Evolutionary conservation across 2,113 vertebrate genomes (phyloP), one percentile per base, ranked within the genome.

Genomic region (Heterotilapia buettikoferi): DNA sequence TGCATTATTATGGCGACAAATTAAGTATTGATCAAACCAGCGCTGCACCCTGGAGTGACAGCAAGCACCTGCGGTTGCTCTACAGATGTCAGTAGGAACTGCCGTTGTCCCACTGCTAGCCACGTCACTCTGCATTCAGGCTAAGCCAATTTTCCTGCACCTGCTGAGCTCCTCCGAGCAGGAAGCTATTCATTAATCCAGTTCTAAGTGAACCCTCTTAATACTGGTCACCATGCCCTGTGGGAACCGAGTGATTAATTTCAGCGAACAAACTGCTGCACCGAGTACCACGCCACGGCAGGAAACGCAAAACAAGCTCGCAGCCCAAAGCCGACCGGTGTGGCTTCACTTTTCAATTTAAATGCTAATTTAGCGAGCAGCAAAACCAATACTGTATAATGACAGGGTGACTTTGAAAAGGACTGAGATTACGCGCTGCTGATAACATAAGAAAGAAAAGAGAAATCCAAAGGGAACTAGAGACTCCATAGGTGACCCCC

Each of bases 291-390:
- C 13, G 26, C 52, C 83, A 80, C 24, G 5, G 68, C 8, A 11
- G 83, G 57, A 94, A 94, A 87, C n/a, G 47, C 78, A 83, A 93
- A 93, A 92, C 89, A 90, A 85, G 84, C 83, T 84, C 1, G 13
- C 78, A 83, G 86, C 86, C 57, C 71, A 66, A 90, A 90, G 86
- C 43, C 84, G 82, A 90, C 50, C 19, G 80, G 61, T 76, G 68
- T 82, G 31, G 81, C 54, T 85, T 87, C 6, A 26, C 53, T 87
- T 94, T 95, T 92, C 91, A 92, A 95, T 95, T 94, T 95, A 96
- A 95, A 96, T 96, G 94, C 90, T 92, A 96, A 95, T 95, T 94
- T 89, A 54, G 38, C 80, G 38, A 85, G 73, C 45, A 76, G 82
- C 84, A 79, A 66, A 91, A 68, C 31, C 54, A 83, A 66, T 45